phyloP scores from a whole-genome alignment of 2,113 vertebrate species.

The Aix galericulata region DNA sequence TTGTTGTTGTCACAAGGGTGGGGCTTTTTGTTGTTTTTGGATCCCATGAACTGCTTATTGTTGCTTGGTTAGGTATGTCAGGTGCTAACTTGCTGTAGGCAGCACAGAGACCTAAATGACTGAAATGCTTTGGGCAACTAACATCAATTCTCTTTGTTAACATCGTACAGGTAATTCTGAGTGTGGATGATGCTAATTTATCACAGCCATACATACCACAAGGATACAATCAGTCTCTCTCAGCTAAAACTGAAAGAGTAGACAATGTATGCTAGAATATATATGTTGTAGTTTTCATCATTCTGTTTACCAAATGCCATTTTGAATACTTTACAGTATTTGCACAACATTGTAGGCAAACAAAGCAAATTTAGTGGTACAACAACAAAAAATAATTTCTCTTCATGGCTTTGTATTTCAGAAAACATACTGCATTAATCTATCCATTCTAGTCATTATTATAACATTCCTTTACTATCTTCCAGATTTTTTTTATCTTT shows the following conservation, averaged over 20 bases:
- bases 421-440: neutral
- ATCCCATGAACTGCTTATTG: neutral
- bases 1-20: neutral
- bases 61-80: neutral
- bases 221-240: neutral
- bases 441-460: neutral
- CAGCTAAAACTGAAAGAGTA: neutral
- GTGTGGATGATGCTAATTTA: constrained; percentile 13
- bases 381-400: neutral
- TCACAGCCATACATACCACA: neutral
- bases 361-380: neutral
- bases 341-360: neutral
- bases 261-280: neutral
- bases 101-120: neutral
- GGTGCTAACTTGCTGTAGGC: constrained; percentile 6
- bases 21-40: neutral
- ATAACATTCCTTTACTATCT: neutral
- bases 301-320: neutral
- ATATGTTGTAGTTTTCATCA: neutral
- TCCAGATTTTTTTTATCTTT: neutral
- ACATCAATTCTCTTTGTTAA: constrained; percentile 17
- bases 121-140: neutral
- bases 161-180: constrained; percentile 44
- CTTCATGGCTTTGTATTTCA: neutral
- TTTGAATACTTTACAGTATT: neutral